These are phyloP conservation scores for Bellardia bayeri DNA, from an alignment of 2,888 invertebrate species.

Conservation along the genomic window DNA sequence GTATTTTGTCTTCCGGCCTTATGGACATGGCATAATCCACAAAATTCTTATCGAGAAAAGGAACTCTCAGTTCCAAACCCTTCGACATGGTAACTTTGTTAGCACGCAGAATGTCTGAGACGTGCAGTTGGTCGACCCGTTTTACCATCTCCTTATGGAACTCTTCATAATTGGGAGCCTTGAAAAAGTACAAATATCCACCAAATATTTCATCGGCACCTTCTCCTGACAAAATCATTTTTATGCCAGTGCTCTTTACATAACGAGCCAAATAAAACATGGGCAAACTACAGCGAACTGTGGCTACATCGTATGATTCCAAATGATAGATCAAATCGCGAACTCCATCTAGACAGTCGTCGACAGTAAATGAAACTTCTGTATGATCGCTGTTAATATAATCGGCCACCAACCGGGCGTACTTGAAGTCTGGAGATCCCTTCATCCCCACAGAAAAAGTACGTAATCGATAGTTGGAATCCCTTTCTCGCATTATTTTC, in stretches of 20 bases:
- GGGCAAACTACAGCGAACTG: slow-evolving; percentile 83
- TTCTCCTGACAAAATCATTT: slow-evolving; percentile 96
- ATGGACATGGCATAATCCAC: slow-evolving; percentile 91
- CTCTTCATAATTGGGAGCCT: slow-evolving; percentile 90
- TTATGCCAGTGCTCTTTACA: slow-evolving; percentile 93
- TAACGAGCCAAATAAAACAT: slow-evolving; percentile 94
- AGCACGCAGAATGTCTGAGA: slow-evolving; percentile 92
- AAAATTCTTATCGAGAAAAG: slow-evolving; percentile 95
- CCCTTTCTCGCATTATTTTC: slow-evolving; percentile 81
- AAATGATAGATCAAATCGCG: slow-evolving; percentile 94
- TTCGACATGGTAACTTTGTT: slow-evolving; percentile 90
- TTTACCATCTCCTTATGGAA: slow-evolving; percentile 90
- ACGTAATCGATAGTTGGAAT: slow-evolving; percentile 84
- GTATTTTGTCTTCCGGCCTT: slow-evolving; percentile 88
- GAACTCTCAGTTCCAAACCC: slow-evolving; percentile 94
- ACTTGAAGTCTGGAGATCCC: slow-evolving; percentile 93
- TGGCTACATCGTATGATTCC: slow-evolving; percentile 89
- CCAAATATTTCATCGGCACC: slow-evolving; percentile 98
- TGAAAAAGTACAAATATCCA: slow-evolving; percentile 97
- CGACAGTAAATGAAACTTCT: slow-evolving; percentile 92
- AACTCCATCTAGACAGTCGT: slow-evolving; percentile 88
- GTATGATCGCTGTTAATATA: slow-evolving; percentile 95
- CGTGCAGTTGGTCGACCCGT: slow-evolving; percentile 90
- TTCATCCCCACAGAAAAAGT: slow-evolving; percentile 97
- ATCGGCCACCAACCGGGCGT: slow-evolving; percentile 93